These are phyloP conservation scores for Vireo griseus DNA, from an alignment of 2,797 vertebrate species.

Conservation along the genomic window DNA sequence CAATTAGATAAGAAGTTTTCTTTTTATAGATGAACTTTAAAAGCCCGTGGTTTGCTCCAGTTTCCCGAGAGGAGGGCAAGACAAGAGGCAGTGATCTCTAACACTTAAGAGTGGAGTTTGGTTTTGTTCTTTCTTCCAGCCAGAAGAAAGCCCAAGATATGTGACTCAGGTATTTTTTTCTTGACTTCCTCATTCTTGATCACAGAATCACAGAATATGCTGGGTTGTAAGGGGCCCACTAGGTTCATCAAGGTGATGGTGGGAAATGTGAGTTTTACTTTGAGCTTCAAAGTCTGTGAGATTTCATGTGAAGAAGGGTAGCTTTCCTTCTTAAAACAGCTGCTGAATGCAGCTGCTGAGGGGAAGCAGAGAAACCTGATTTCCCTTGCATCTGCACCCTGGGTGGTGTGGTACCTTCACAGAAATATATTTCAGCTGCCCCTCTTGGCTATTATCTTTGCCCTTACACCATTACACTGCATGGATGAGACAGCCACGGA, in stretches of 20 bases:
- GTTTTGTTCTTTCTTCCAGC: neutral
- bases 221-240: neutral
- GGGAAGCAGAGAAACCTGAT: neutral
- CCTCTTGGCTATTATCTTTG: neutral
- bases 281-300: neutral
- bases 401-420: neutral
- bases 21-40: neutral
- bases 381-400: neutral
- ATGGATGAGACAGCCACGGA: rapidly evolving
- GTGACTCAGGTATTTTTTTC: neutral
- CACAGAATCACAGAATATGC: neutral
- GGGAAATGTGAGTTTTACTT: neutral
- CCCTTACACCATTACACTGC: neutral
- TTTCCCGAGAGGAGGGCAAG: neutral
- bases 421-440: neutral
- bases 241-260: neutral
- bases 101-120: neutral
- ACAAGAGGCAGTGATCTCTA: neutral
- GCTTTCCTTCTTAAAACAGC: neutral
- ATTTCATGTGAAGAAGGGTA: neutral
- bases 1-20: neutral
- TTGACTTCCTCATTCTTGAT: neutral
- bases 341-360: neutral
- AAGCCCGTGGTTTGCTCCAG: neutral
- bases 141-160: neutral